Evolutionary conservation across 2,888 invertebrate genomes (phyloP).

Genomic region (Mimas tiliae): DNA sequence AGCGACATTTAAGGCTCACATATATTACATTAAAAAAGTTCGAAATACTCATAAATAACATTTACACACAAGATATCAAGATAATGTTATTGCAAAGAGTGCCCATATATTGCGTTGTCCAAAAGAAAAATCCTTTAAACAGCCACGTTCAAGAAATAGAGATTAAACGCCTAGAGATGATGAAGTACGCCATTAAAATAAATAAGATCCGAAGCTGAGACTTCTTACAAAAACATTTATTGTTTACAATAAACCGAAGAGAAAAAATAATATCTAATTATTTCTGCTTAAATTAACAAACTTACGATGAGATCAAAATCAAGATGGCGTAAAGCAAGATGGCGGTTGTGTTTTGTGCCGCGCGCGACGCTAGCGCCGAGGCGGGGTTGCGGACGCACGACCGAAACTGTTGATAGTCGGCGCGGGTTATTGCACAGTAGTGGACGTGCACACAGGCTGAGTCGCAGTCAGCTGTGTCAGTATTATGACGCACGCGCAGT

Average conservation of each 20-base stretch:
- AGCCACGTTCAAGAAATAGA: constrained; percentile 5
- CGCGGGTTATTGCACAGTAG: constrained; percentile 94
- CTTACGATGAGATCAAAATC: constrained; percentile 63
- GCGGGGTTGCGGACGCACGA: constrained; percentile 92
- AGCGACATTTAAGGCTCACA: constrained; percentile 2
- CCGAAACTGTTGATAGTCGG: constrained; percentile 92
- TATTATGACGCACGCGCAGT: constrained; percentile 88
- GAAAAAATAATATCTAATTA: constrained; percentile 15
- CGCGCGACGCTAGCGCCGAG: constrained; percentile 88
- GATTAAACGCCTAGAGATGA: constrained; percentile 20
- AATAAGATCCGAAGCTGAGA: constrained; percentile 13
- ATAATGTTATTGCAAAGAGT: constrained; percentile 14
- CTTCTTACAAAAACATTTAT: constrained; percentile 16
- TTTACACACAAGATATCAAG: constrained; percentile 14
- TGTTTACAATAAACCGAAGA: constrained; percentile 23
- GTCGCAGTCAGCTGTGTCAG: constrained; percentile 85
- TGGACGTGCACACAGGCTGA: constrained; percentile 92
- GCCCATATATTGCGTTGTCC: constrained; percentile 13
- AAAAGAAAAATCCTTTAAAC: constrained; percentile 11
- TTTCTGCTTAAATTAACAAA: constrained; percentile 2
- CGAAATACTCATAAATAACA: constrained; percentile 3
- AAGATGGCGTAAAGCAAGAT: constrained; percentile 74
- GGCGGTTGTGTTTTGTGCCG: constrained; percentile 72
- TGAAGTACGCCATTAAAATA: constrained; percentile 22
- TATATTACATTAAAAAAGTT: constrained; percentile 7